Evolutionary conservation across 1,140 invertebrate genomes (phyloP), one percentile per base, ranked within the genome.

Genomic region (Holotrichia oblita): DNA sequence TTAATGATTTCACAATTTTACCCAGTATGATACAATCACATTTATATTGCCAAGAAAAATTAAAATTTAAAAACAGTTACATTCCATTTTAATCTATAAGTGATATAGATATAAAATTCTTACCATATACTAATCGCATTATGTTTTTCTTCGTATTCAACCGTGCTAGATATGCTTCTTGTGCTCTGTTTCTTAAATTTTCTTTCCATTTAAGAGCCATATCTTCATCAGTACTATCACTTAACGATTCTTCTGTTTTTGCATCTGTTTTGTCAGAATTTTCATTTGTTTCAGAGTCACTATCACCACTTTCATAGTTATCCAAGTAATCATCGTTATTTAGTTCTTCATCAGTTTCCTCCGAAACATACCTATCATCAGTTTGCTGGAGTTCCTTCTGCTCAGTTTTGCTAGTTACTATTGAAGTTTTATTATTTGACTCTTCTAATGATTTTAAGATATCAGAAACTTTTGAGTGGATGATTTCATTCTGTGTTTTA

Each of bases 41-140:
- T n/a, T n/a, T n/a, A n/a, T n/a, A n/a, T n/a, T n/a, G n/a, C n/a
- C n/a, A n/a, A n/a, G n/a, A n/a, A n/a, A n/a, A n/a, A n/a, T n/a
- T n/a, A n/a, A n/a, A n/a, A n/a, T n/a, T n/a, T n/a, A n/a, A n/a
- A n/a, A n/a, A n/a, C n/a, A n/a, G n/a, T n/a, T n/a, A n/a, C n/a
- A n/a, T n/a, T n/a, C n/a, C n/a, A n/a, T n/a, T n/a, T n/a, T n/a
- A n/a, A n/a, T n/a, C n/a, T n/a, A n/a, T n/a, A n/a, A n/a, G n/a
- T n/a, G n/a, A n/a, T n/a, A n/a, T n/a, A n/a, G n/a, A n/a, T n/a
- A n/a, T n/a, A n/a, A n/a, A n/a, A n/a, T n/a, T n/a, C 77, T 89
- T 89, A 80, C 94, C 94, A 90, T 98, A 97, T 27, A 97, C 94
- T n/a, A 97, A 85, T 86, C 94, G 95, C 91, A 94, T 94, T 44